Evolutionary conservation across 2,888 invertebrate genomes (phyloP).

Genomic region (Platerodrilus igneus): DNA sequence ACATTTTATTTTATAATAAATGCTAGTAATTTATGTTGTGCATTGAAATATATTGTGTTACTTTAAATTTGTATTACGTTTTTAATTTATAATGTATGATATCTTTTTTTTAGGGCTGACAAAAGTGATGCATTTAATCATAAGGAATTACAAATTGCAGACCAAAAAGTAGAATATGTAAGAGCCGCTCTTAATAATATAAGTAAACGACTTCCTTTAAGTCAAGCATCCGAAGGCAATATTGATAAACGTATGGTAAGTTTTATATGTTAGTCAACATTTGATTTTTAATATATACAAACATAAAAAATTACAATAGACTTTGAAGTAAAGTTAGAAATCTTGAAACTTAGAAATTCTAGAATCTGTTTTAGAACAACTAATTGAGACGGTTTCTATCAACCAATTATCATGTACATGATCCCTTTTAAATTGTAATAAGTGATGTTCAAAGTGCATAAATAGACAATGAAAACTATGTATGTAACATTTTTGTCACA

Average conservation of each 20-base stretch:
- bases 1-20: constrained; percentile 12
- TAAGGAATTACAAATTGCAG: constrained; percentile 77
- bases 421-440: no score
- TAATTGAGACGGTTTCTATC: no score
- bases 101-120: constrained; percentile 65
- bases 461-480: no score
- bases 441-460: no score
- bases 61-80: neutral
- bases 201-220: constrained; percentile 55
- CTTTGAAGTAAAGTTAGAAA: no score
- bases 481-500: no score
- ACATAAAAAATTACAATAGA: no score
- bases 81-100: no score
- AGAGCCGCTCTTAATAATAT: constrained; percentile 63
- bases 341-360: no score
- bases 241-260: constrained; percentile 56
- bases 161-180: constrained; percentile 76
- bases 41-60: neutral
- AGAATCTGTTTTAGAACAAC: no score
- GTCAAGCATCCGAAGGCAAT: constrained; percentile 46
- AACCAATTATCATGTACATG: no score
- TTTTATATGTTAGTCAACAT: constrained; percentile 8
- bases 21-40: neutral
- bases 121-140: constrained; percentile 73
- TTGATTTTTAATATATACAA: no score